Evolutionary conservation across 1,140 invertebrate species (phyloP), one percentile per base, ranked within the genome.

Genomic region (Archivesica marissinica): DNA sequence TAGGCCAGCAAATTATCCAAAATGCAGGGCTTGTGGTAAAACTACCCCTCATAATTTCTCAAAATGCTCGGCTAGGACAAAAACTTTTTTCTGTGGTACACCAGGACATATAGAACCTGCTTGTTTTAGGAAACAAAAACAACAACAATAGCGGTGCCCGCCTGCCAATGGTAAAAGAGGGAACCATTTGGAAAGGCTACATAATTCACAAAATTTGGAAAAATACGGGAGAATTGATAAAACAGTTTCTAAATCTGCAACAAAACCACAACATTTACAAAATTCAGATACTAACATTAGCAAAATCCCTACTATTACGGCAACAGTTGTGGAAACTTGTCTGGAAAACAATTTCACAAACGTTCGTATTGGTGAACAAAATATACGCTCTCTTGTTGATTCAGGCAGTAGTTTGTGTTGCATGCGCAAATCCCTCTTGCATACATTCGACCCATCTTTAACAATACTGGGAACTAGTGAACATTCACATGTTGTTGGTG

Each of bases 341-440:
- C n/a, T n/a, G n/a, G n/a, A 70, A 23, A 70, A 35, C 20, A 70
- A 70, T 70, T 70, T 35, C 47, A 74, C 47, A n/a, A 35, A 74
- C 13, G 38, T 74, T 15, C 15, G 38, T 11, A 74, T 74, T 13
- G 35, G 28, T 47, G 25, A 74, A n/a, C 35, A 38, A 9, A 74
- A 39, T 13, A 50, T 74, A 44, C 28, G 44, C 4, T 15, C 70
- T 6, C 35, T 44, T 33, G 70, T 74, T 33, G 70, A 74, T 74
- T 44, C 38, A 15, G 15, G 70, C 13, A 23, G 15, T 47, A 50
- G 44, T 74, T 74, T 74, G 35, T 74, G 70, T 38, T 74, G 70
- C 70, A 74, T 74, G 41, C n/a, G 17, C n/a, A 47, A 74, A 41
- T 74, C 70, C 70, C 44, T 74, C 70, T 74, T 74, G 13, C 7